Percentiles rank a stretch among this genome's conserved stretches.
Conservation (phyloP, 2,797 vertebrate species). For the Ptychadena robeensis region DNA sequence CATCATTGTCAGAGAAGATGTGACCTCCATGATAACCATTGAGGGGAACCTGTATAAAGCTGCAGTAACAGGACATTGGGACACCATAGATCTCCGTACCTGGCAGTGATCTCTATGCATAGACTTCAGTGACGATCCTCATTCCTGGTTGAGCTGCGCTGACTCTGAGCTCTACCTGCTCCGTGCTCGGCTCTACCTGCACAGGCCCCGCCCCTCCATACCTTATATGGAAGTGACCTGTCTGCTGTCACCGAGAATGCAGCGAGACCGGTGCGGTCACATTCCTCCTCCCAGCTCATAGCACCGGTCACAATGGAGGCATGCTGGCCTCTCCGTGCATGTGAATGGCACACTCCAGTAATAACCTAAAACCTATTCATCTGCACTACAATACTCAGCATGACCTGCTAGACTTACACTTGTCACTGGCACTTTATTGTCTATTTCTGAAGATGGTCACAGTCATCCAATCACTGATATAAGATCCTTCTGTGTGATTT, state of each 20-base stretch:
- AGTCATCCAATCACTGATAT: too few species aligned
- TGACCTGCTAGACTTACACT: too few species aligned
- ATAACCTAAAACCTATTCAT: too few species aligned
- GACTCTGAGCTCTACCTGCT: constrained; percentile 14
- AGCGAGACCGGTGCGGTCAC: constrained; percentile 16
- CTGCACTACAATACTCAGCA: too few species aligned
- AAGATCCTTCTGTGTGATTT: too few species aligned
- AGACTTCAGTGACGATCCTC: not conserved
- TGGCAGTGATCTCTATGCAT: constrained; percentile 6
- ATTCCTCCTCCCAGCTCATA: constrained; percentile 33
- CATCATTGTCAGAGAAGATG: too few species aligned
- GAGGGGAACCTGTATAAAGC: too few species aligned
- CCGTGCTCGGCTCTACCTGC: constrained; percentile 4
- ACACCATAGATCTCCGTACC: constrained; percentile 12
- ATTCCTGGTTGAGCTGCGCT: not conserved
- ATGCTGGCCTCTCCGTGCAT: not conserved
- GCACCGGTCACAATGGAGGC: constrained; percentile 16
- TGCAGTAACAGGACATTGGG: too few species aligned
- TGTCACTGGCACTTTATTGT: too few species aligned
- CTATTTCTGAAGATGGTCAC: too few species aligned
- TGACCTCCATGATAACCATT: too few species aligned
- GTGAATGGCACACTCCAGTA: not conserved
- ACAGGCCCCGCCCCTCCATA: not conserved
- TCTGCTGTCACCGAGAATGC: constrained; percentile 35
- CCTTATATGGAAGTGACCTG: constrained; percentile 21